Base-by-base conservation (phyloP, 2,797 vertebrate genomes). In the Characodon lateralis region DNA sequence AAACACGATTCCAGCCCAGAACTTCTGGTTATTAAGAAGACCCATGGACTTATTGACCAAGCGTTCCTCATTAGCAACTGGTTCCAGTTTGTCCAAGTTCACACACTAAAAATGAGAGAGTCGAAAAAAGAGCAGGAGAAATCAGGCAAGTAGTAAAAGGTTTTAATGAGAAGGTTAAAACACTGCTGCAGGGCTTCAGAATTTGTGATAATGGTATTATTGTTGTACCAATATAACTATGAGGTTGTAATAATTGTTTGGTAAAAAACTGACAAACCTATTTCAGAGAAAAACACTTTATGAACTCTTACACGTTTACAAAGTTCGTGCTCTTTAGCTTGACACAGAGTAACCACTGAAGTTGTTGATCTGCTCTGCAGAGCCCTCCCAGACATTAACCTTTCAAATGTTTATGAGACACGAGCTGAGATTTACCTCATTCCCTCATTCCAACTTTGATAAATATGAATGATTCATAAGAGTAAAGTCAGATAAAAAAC, bases 1-100 rank as follows among this genome's bases (percentile, higher is more conserved):
- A 82, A 99, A 99, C 84, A 99, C 98, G 0, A 99, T 95, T 2
- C 97, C 98, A 22, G 98, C 98, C 98, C 98, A 99, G 93, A 99
- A 99, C 87, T 96, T 98, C 76, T 97, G 97, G 89, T 98, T 95
- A 88, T 97, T 84, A 71, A 99, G 93, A 76, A 99, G 95, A 72
- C 95, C 94, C 96, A 98, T 96, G 71, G 98, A 99, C 74, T 98
- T 98, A 89, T 97, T 97, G 78, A 99, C 96, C 72, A 99, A 93
- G 0, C 92, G 88, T 74, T 97, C 98, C 88, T 99, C 98, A 3
- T 96, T 98, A 0, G 97, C 94, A 22, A 98, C 94, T 0, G 97
- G 96, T 87, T 99, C 98, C 82, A 99, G 88, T 81, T 99, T 99
- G 91, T 99, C 97, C 83, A 99, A 88, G 90, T 99, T 99, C 77